Evolutionary conservation across 2,797 vertebrate genomes (phyloP).

Genomic region (Macropodus opercularis): DNA sequence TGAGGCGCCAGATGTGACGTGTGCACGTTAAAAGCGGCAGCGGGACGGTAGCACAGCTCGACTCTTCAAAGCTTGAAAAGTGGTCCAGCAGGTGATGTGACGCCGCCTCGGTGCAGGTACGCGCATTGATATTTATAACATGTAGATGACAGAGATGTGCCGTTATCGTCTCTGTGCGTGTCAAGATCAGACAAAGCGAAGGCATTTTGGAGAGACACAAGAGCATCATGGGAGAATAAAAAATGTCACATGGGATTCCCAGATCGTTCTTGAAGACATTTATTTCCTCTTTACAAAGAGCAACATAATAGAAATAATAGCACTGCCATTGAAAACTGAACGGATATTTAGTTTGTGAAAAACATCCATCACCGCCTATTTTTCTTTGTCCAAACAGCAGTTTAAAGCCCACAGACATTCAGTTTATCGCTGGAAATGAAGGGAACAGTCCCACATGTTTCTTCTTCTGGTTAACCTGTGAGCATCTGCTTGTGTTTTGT

Average conservation of each 20-base stretch:
- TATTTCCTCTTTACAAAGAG: not conserved
- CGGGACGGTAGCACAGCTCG: conserved; percentile 38
- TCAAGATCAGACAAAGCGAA: conserved; percentile 45
- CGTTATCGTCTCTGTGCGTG: conserved; percentile 34
- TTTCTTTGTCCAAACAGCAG: not conserved
- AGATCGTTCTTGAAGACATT: conserved; percentile 9
- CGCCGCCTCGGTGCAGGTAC: conserved; percentile 46
- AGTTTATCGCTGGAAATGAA: not conserved
- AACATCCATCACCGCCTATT: not conserved
- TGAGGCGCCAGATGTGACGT: conserved; percentile 33
- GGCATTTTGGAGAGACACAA: conserved; percentile 47
- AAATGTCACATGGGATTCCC: conserved; percentile 25
- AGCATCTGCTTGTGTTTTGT: too few relatives aligned
- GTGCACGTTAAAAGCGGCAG: conserved; percentile 37
- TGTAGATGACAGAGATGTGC: conserved; percentile 73
- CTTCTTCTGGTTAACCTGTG: too few relatives aligned
- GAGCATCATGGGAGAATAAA: conserved; percentile 42
- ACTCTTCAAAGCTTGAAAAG: conserved; percentile 50
- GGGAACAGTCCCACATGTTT: too few relatives aligned
- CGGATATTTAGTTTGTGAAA: not conserved
- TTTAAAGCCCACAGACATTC: not conserved
- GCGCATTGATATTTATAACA: conserved; percentile 73
- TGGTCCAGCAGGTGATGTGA: conserved; percentile 38
- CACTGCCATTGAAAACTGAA: too few relatives aligned
- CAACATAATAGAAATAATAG: too few relatives aligned